phyloP scores from a whole-genome alignment of 2,113 vertebrate genomes.

The Tor tambroides region DNA sequence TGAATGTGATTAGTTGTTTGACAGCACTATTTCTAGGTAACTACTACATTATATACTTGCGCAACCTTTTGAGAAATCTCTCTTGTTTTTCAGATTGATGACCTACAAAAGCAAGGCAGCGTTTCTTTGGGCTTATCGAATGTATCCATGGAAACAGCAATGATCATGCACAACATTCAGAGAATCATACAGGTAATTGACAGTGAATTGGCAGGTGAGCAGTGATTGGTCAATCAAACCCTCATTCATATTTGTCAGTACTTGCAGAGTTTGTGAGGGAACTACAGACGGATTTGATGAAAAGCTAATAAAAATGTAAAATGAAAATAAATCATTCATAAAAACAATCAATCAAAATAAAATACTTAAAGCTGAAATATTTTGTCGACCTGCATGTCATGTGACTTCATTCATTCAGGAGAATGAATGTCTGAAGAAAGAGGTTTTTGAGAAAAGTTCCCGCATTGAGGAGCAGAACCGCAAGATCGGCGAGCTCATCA shows the following conservation, averaged over 20 bases:
- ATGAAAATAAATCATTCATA: too few relatives aligned
- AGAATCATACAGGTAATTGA: constrained; percentile 89
- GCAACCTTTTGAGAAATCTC: background rate
- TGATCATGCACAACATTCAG: constrained; percentile 95
- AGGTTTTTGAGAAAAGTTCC: constrained; percentile 92
- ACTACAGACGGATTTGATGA: too few relatives aligned
- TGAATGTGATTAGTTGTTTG: too few relatives aligned
- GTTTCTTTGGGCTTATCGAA: constrained; percentile 77
- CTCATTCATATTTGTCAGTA: background rate
- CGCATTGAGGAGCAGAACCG: constrained; percentile 95
- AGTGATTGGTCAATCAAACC: background rate
- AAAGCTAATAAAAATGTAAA: too few relatives aligned
- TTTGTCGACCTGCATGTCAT: too few relatives aligned
- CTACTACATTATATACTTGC: background rate
- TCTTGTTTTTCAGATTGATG: constrained; percentile 81
- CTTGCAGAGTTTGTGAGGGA: background rate
- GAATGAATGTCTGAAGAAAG: constrained; percentile 95
- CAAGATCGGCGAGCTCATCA: constrained; percentile 93
- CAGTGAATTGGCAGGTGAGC: too few relatives aligned
- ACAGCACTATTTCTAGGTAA: too few relatives aligned
- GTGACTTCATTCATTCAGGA: constrained; percentile 75
- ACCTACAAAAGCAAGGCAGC: constrained; percentile 82
- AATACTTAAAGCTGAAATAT: too few relatives aligned
- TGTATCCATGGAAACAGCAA: constrained; percentile 91
- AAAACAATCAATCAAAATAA: too few relatives aligned